A percentile compares a stretch with the other conserved stretches of the same genome.
Evolutionary conservation across 2,113 vertebrate species (phyloP).

Genomic region (Jaculus jaculus): DNA sequence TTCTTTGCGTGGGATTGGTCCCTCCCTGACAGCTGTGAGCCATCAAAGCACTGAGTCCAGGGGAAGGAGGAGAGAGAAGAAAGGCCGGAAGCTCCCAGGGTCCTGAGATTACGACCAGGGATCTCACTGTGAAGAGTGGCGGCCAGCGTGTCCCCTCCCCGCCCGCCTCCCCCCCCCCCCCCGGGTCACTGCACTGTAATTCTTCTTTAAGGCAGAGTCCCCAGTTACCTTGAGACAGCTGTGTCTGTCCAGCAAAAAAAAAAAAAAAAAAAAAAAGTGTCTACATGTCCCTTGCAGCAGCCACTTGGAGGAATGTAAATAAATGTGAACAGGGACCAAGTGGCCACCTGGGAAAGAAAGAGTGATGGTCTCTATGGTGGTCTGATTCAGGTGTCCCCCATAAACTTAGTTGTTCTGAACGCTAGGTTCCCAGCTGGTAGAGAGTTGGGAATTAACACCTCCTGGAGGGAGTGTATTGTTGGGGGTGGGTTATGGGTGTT

Average conservation of each 20-base stretch:
- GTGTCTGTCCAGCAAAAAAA: not conserved
- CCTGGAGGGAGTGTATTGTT: no score
- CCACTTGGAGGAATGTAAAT: not conserved
- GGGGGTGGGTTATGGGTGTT: no score
- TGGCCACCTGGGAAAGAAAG: not conserved
- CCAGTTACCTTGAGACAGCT: not conserved
- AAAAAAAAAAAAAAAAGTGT: not conserved
- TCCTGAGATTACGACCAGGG: not conserved
- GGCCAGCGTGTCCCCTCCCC: no score
- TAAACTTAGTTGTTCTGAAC: no score
- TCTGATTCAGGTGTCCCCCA: no score
- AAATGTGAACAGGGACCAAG: not conserved
- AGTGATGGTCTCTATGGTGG: not conserved
- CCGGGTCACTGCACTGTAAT: not conserved
- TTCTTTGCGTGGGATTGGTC: not conserved
- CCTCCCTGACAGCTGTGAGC: not conserved
- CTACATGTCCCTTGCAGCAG: not conserved
- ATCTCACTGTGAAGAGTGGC: accelerated
- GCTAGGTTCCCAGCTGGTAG: no score
- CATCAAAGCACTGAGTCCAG: not conserved
- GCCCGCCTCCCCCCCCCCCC: no score
- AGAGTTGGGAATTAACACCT: no score
- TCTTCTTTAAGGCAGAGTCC: not conserved
- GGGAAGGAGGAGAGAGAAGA: not conserved
- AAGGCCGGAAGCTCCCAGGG: not conserved